These are phyloP conservation scores for Eptesicus fuscus DNA, from an alignment of 2,113 vertebrate species.

Conservation along the genomic window DNA sequence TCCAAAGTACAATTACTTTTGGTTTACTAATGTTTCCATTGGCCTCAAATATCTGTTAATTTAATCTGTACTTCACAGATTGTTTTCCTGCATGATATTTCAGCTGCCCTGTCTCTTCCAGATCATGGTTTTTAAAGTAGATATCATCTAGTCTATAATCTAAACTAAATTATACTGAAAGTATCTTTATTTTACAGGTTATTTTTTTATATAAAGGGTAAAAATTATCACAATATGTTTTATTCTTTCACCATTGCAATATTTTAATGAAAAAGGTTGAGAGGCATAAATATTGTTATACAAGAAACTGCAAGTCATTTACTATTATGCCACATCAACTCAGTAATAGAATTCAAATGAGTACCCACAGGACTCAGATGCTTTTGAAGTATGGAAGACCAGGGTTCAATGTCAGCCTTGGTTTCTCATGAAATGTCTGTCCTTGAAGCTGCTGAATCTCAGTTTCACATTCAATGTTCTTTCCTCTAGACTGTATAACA, in stretches of 20 bases:
- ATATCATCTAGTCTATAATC: neutral
- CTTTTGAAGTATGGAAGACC: slow-evolving; percentile 34
- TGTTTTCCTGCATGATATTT: slow-evolving; percentile 10
- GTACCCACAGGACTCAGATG: neutral
- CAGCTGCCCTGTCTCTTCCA: neutral
- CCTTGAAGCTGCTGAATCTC: slow-evolving; percentile 12
- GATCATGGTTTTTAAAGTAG: neutral
- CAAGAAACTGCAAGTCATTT: neutral
- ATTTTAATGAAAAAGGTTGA: neutral
- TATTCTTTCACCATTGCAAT: neutral
- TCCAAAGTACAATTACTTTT: neutral
- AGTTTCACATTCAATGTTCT: slow-evolving; percentile 41
- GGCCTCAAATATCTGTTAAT: neutral
- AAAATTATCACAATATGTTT: neutral
- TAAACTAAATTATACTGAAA: neutral
- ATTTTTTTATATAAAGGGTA: neutral
- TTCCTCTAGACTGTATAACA: neutral
- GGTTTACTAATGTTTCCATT: slow-evolving; percentile 6
- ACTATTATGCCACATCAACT: slow-evolving; percentile 17
- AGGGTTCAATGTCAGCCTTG: neutral
- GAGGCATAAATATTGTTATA: slow-evolving; percentile 27
- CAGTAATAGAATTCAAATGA: slow-evolving; percentile 37
- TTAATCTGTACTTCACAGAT: neutral
- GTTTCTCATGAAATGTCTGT: slow-evolving; percentile 45
- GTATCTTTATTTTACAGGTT: neutral